Evolutionary conservation across 1,140 invertebrate species (phyloP), one percentile per base, ranked within the genome.

Genomic region (Acromyrmex heyeri): DNA sequence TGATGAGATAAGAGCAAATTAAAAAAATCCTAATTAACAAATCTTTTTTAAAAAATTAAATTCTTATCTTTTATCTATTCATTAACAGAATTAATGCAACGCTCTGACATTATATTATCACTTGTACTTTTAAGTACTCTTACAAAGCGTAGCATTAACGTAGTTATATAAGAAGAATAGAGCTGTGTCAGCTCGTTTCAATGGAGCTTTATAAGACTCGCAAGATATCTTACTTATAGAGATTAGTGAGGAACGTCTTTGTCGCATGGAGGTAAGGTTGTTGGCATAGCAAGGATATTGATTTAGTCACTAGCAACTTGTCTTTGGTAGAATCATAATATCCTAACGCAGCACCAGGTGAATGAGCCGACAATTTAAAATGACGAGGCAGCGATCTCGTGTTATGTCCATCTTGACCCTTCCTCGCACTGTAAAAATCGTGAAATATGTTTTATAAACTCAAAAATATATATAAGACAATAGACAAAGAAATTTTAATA

Each of bases 241-340:
- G 96, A 96, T 98, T 98, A 91, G 97, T 96, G 91, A 99, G 97
- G 96, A 99, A 98, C 92, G 97, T 96, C 93, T 97, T 96, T 67
- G 98, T 97, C 82, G 98, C 97, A 92, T 97, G 96, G 50, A 99
- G 97, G 96, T 98, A 98, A 50, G 99, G 98, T 87, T 98, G 96
- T 94, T 98, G 98, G 93, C 98, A 98, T 85, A 99, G 97, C 50
- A 99, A 96, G 82, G 97, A 97, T 94, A 99, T 98, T 95, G 98
- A 98, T 96, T 99, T 99, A 88, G 98, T 98, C 90, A 99, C 99
- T 96, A 97, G 98, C 86, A 99, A 96, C 95, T 97, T 98, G 95
- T 99, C 99, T 96, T 98, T 98, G 93, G 97, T 97, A 91, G 98
- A 97, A 95, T 99, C 98, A 95, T 99, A 99, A 92, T 98, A 99